Conservation (phyloP, 2,888 invertebrate genomes). For the Trichacis sp. region DNA sequence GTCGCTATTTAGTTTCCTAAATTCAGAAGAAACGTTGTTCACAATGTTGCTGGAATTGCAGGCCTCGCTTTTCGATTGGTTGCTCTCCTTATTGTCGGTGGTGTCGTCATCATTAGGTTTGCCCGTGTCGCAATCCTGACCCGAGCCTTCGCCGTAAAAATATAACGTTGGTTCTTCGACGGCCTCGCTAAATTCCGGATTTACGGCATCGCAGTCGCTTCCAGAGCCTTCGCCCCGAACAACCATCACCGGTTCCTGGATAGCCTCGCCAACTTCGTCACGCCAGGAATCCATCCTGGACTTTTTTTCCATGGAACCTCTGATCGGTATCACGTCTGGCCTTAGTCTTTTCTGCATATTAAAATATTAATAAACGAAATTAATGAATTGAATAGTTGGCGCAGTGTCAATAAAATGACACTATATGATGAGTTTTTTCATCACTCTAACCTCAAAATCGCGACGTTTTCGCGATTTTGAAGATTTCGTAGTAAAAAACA, state of each 20-base stretch:
- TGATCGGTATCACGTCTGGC: slow-evolving; percentile 56
- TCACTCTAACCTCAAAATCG: no score
- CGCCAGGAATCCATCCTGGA: slow-evolving; percentile 48
- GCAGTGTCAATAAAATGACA: no score
- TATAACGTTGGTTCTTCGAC: slow-evolving; percentile 80
- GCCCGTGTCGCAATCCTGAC: slow-evolving; percentile 80
- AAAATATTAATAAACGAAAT: no score
- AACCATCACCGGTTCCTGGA: slow-evolving; percentile 80
- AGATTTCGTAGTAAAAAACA: no score
- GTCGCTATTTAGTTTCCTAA: slow-evolving; percentile 49
- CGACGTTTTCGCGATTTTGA: no score
- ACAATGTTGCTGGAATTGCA: no score
- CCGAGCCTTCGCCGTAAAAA: slow-evolving; percentile 80
- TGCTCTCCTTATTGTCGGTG: slow-evolving; percentile 48
- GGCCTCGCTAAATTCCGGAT: slow-evolving; percentile 74
- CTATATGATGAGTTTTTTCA: no score
- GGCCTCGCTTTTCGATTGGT: no score
- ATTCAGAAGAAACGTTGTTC: no score
- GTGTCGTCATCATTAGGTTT: slow-evolving; percentile 68
- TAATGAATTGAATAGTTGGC: no score
- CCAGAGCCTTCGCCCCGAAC: slow-evolving; percentile 80
- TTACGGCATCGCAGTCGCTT: slow-evolving; percentile 74
- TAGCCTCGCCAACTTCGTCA: slow-evolving; percentile 74
- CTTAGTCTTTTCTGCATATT: slow-evolving; percentile 60
- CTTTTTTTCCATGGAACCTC: slow-evolving; percentile 50